Evolutionary conservation across 2,113 vertebrate species (phyloP).

Genomic region (Lethenteron camtschaticum): DNA sequence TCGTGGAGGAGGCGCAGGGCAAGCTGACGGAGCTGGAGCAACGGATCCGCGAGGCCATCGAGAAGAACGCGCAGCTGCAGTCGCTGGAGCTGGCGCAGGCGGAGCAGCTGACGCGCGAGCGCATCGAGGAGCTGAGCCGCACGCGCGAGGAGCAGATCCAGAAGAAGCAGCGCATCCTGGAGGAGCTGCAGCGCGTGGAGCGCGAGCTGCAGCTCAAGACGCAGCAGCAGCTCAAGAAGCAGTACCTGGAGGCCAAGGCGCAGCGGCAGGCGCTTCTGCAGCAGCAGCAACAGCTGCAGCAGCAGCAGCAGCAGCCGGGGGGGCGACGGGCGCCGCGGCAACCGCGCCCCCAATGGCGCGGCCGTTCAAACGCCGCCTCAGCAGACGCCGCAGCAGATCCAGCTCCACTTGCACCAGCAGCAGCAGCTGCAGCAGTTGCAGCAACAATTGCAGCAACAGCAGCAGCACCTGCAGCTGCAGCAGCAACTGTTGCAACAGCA

Average conservation of each 20-base stretch:
- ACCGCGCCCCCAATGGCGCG: not conserved
- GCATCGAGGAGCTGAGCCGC: conserved; percentile 98
- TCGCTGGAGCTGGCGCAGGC: conserved; percentile 98
- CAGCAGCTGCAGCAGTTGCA: not conserved
- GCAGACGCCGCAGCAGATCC: not conserved
- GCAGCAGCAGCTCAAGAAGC: conserved; percentile 99
- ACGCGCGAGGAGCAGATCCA: conserved; percentile 98
- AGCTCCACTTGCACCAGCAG: conserved; percentile 1
- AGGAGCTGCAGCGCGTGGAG: conserved; percentile 97
- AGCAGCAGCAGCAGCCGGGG: conserved; percentile 11
- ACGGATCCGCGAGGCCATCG: conserved; percentile 84
- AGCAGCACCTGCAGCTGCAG: conserved; percentile 1
- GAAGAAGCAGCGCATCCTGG: conserved; percentile 99
- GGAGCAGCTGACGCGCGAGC: conserved; percentile 99
- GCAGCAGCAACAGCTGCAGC: conserved; percentile 34
- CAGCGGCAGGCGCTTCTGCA: conserved; percentile 40
- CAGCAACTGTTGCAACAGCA: not conserved
- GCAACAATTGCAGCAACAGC: conserved; percentile 4
- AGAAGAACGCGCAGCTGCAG: conserved; percentile 78
- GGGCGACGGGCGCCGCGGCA: not conserved
- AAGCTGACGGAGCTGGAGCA: conserved; percentile 98
- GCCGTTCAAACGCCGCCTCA: not conserved
- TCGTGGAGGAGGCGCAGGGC: conserved; percentile 97
- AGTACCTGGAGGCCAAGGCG: conserved; percentile 95
- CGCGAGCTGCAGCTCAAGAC: conserved; percentile 98